Conservation (phyloP, 1,140 invertebrate species). For the Leptinotarsa defecta region DNA sequence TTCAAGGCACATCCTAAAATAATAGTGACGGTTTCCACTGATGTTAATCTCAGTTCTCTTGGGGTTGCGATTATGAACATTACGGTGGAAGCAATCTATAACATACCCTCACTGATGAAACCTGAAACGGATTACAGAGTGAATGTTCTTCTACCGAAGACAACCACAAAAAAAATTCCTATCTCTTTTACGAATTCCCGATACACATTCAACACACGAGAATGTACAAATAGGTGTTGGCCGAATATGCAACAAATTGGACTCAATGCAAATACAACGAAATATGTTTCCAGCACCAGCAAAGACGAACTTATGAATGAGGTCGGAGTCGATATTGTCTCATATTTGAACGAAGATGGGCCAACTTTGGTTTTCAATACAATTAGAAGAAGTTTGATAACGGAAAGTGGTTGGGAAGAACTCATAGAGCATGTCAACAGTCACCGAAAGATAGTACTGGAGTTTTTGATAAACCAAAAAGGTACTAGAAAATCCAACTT, state of each 20-base stretch:
- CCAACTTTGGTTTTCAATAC: constrained; percentile 41
- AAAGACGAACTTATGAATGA: constrained; percentile 30
- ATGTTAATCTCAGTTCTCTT: constrained; percentile 27
- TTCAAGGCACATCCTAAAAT: neutral
- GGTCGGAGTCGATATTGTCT: constrained; percentile 23
- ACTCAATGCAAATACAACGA: constrained; percentile 36
- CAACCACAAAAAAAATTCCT: constrained; percentile 1
- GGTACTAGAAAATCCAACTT: too few species aligned
- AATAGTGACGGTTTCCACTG: constrained; percentile 26
- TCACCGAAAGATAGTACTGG: constrained; percentile 41
- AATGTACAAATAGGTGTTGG: constrained; percentile 38
- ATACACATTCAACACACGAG: constrained; percentile 8
- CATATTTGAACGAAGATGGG: constrained; percentile 20
- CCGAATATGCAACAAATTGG: constrained; percentile 35
- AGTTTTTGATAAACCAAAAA: constrained; percentile 35
- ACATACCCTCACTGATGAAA: constrained; percentile 39
- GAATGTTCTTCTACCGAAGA: constrained; percentile 37
- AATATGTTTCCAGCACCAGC: constrained; percentile 34
- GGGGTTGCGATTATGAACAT: constrained; percentile 38
- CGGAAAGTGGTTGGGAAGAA: constrained; percentile 25
- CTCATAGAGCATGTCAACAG: constrained; percentile 36
- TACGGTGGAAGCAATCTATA: constrained; percentile 47
- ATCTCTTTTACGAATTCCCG: constrained; percentile 32
- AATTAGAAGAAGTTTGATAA: constrained; percentile 42
- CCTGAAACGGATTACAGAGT: constrained; percentile 41